These are phyloP conservation scores for Sacculina carcini DNA, from an alignment of 2,888 invertebrate species.

Conservation along the genomic window DNA sequence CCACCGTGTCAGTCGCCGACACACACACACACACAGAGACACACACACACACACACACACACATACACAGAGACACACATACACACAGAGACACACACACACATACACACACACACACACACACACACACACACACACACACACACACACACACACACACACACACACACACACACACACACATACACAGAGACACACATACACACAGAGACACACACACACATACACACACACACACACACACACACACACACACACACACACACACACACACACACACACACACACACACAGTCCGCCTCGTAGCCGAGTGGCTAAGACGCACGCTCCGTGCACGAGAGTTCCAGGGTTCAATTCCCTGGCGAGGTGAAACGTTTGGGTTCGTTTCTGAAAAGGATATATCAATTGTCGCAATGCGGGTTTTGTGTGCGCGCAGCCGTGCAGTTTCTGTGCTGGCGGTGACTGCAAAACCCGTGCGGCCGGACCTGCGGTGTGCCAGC, in stretches of 20 bases:
- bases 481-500: no score
- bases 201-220: background rate
- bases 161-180: background rate
- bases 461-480: no score
- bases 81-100: background rate
- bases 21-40: background rate
- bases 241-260: background rate
- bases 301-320: no score
- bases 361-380: no score
- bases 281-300: background rate
- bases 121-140: background rate
- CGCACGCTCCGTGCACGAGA: no score
- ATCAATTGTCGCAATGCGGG: no score
- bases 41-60: background rate
- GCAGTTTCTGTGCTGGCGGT: no score
- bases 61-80: background rate
- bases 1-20: background rate
- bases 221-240: background rate
- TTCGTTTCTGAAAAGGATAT: no score
- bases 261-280: background rate
- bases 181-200: background rate
- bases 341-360: no score
- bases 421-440: no score
- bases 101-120: background rate
- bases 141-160: background rate